Evolutionary conservation across 2,113 vertebrate species (phyloP), one percentile per base, ranked within the genome.

Genomic region (Myrmecobius fasciatus): DNA sequence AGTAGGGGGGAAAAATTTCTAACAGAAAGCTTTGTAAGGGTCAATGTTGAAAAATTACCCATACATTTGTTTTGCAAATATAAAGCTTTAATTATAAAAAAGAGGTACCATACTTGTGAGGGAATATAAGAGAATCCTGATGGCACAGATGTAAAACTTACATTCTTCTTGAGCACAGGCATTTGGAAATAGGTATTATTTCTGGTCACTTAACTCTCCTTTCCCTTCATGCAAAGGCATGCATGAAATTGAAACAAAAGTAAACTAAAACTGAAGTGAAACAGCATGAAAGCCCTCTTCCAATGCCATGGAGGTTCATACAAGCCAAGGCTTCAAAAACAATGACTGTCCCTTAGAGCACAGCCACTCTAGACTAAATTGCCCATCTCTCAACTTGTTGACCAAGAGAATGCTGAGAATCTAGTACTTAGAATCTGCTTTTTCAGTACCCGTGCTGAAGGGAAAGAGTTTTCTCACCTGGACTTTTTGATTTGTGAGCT

Each of bases 131-230:
- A 36, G 28, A 36, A 36, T 5, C 60, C 36, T 6, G 14, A 75
- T 75, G 36, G 5, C 31, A 75, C 8, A 91, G 51, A 60, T 25
- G 3, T 22, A 8, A 91, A 75, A 95, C 60, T 89, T 14, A 93
- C 43, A 22, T n/a, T 51, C 28, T 92, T 51, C 26, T 8, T 60
- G 54, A 91, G 48, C 1, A 47, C 25, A 47, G 36, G 49, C 67
- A 54, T 93, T 92, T 92, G 89, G 60, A 67, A 91, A 31, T 54
- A 54, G 22, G 36, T 95, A 20, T 52, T 94, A 14, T 8, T n/a
- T 60, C 20, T 47, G 24, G 25, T 1, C 53, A 91, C 3, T 43
- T 91, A 31, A 31, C 36, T 52, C 36, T 7, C 3, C n/a, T 92
- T 52, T 91, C 1, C 17, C 0, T 89, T 67, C 26, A 25, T 2